These are phyloP conservation scores for Plutomurus gul DNA, from an alignment of 1,140 invertebrate species.

Conservation along the genomic window DNA sequence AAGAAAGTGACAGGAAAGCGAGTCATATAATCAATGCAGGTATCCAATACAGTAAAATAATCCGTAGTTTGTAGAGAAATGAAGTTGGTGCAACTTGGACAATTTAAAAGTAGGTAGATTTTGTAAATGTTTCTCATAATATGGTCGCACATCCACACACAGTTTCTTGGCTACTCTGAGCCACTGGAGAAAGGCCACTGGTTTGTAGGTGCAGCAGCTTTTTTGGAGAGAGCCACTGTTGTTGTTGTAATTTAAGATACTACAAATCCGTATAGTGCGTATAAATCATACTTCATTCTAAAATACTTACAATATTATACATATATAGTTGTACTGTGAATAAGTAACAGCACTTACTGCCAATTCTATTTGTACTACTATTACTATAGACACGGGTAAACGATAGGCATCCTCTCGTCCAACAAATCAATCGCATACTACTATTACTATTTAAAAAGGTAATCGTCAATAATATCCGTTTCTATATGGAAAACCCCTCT, in stretches of 20 bases:
- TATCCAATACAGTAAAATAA: too few relatives aligned
- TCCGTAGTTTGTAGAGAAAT: not conserved
- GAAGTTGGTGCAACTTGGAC: not conserved
- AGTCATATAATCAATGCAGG: too few relatives aligned
- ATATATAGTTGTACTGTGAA: not conserved
- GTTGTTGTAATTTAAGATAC: not conserved
- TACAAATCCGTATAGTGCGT: not conserved
- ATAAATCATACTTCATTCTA: too few relatives aligned
- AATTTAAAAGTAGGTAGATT: not conserved
- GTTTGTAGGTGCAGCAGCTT: too few relatives aligned
- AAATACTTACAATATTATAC: too few relatives aligned
- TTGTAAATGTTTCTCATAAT: constrained; percentile 5
- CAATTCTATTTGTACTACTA: constrained; percentile 10
- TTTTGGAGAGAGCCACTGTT: too few relatives aligned
- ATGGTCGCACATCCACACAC: too few relatives aligned
- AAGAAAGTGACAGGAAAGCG: too few relatives aligned
- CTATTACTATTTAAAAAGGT: not conserved
- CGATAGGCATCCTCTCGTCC: not conserved
- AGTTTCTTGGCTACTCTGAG: not conserved
- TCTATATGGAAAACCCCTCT: not conserved
- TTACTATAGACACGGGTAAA: constrained; percentile 3
- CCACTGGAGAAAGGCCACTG: too few relatives aligned
- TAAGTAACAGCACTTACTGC: constrained; percentile 18
- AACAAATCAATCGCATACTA: not conserved
- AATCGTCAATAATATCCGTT: not conserved